phyloP scores from a whole-genome alignment of 2,888 invertebrate species.

The Brachypterus glaber region DNA sequence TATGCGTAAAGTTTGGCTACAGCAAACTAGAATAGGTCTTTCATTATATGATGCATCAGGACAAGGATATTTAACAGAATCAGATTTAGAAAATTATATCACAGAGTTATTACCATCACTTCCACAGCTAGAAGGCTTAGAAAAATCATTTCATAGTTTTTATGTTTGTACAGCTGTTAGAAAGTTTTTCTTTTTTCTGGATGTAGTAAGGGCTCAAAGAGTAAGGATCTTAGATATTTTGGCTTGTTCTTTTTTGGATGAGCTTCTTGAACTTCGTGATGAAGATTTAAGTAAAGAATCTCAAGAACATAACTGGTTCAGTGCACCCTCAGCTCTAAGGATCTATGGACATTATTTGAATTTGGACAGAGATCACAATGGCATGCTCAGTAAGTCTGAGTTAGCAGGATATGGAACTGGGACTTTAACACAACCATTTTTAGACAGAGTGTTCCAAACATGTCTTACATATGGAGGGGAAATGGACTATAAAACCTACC shows the following conservation, averaged over 20 bases:
- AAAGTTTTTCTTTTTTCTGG: slow-evolving; percentile 93
- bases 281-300: slow-evolving; percentile 61
- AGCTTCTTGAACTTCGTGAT: slow-evolving; percentile 61
- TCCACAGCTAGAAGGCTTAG: slow-evolving; percentile 80
- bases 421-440: slow-evolving; percentile 80
- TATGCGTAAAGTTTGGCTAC: slow-evolving; percentile 90
- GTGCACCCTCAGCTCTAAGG: slow-evolving; percentile 75
- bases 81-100: slow-evolving; percentile 88
- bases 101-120: slow-evolving; percentile 86
- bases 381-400: slow-evolving; percentile 89
- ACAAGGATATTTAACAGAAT: slow-evolving; percentile 53
- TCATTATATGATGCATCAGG: slow-evolving; percentile 90
- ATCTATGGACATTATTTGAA: slow-evolving; percentile 93
- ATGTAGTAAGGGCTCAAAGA: slow-evolving; percentile 77
- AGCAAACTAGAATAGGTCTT: slow-evolving; percentile 88
- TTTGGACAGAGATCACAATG: slow-evolving; percentile 89
- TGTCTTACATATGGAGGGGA: slow-evolving; percentile 90
- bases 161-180: slow-evolving; percentile 93
- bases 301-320: slow-evolving; percentile 84
- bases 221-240: slow-evolving; percentile 87
- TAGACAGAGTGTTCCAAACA: slow-evolving; percentile 90
- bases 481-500: slow-evolving; percentile 95
- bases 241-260: slow-evolving; percentile 85
- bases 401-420: slow-evolving; percentile 84
- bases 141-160: slow-evolving; percentile 89